A percentile compares a stretch with the other conserved stretches of the same genome.
Conservation (phyloP, 1,140 invertebrate genomes). For the Ptiloglossa arizonensis region DNA sequence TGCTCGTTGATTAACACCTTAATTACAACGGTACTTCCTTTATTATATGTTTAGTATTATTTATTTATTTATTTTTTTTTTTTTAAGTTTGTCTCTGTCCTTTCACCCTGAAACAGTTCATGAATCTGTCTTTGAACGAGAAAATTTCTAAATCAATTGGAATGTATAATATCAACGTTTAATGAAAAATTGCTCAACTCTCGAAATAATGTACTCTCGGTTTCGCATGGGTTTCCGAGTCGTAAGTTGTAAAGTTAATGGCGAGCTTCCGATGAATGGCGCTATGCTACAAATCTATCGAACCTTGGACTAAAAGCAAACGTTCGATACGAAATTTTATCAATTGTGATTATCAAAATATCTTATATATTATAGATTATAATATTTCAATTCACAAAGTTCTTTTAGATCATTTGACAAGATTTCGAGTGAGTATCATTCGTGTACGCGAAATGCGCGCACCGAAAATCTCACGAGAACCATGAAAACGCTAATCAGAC, state of each 20-base stretch:
- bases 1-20: no score
- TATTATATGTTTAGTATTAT: no score
- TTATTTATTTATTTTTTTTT: no score
- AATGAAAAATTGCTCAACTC: slow-evolving; percentile 34
- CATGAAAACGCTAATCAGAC: not conserved
- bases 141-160: not conserved
- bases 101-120: not conserved
- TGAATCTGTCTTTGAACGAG: not conserved
- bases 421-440: slow-evolving; percentile 46
- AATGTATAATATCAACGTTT: not conserved
- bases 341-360: no score
- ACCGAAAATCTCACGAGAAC: slow-evolving; percentile 5
- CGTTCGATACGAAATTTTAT: not conserved
- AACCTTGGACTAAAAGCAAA: not conserved
- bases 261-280: no score
- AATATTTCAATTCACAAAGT: not conserved
- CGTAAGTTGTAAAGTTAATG: not conserved
- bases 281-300: no score
- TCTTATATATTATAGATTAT: no score
- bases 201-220: not conserved
- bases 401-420: not conserved
- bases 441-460: slow-evolving; percentile 24
- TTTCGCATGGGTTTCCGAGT: not conserved
- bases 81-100: not conserved
- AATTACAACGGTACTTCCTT: no score